phyloP scores from a whole-genome alignment of 2,888 invertebrate species.

The Spatulosminthurus flaviceps region DNA sequence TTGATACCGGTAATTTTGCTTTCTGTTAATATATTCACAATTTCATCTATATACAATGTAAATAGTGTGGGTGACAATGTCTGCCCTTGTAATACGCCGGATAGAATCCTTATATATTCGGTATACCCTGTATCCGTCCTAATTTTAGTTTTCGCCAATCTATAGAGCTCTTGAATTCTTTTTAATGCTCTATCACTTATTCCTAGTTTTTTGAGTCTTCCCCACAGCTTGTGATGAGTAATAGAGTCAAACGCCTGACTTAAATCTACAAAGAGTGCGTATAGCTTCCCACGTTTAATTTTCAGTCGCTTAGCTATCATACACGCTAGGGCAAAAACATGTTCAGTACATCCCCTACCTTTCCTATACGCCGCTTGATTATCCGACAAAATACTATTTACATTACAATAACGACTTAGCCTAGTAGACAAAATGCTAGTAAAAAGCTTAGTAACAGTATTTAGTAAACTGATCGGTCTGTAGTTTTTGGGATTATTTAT shows the following conservation, averaged over 20 bases:
- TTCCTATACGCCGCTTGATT: constrained; percentile 28
- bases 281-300: background rate
- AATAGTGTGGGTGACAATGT: background rate
- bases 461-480: constrained; percentile 28
- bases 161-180: constrained; percentile 15
- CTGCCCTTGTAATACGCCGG: constrained; percentile 17
- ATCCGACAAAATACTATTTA: constrained; percentile 18
- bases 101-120: background rate
- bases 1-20: background rate
- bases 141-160: background rate
- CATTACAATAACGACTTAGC: background rate
- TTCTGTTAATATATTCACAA: constrained; percentile 15
- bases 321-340: constrained; percentile 24
- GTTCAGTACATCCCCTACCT: constrained; percentile 33
- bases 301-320: background rate
- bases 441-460: constrained; percentile 20
- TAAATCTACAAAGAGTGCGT: constrained; percentile 21
- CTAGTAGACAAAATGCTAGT: background rate
- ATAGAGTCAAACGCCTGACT: constrained; percentile 31
- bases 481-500: background rate
- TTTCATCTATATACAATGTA: background rate
- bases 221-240: constrained; percentile 26
- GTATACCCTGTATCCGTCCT: constrained; percentile 12
- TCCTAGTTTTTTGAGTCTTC: background rate
- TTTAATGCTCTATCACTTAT: background rate